These are phyloP conservation scores for Aleiodes alternator DNA, from an alignment of 2,888 invertebrate species.

Conservation along the genomic window DNA sequence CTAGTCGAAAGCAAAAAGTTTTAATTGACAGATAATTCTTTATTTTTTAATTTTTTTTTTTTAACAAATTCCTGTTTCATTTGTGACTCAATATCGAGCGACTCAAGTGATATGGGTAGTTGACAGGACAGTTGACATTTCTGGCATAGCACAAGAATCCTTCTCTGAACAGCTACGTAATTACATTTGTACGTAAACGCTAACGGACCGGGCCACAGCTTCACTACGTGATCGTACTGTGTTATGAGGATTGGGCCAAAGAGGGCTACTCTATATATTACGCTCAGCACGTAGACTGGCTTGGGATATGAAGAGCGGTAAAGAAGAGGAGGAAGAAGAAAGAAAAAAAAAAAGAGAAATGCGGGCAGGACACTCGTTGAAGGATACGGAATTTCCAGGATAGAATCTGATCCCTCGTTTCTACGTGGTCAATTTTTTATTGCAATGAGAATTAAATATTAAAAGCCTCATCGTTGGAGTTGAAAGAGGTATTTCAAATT, in stretches of 20 bases:
- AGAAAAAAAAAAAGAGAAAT: slow-evolving; percentile 14
- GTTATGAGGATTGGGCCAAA: slow-evolving; percentile 19
- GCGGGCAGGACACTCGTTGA: slow-evolving; percentile 9
- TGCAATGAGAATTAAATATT: neutral
- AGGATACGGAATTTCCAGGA: slow-evolving; percentile 20
- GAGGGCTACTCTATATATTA: slow-evolving; percentile 21
- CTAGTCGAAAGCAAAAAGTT: too few relatives aligned
- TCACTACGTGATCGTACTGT: slow-evolving; percentile 40
- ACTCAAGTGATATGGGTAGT: slow-evolving; percentile 10
- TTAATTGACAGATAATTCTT: too few relatives aligned
- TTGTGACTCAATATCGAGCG: slow-evolving; percentile 1
- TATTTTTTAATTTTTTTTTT: too few relatives aligned
- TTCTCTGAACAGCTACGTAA: slow-evolving; percentile 26
- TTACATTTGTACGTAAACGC: slow-evolving; percentile 41
- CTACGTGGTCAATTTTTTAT: slow-evolving; percentile 31
- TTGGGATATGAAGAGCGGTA: slow-evolving; percentile 13
- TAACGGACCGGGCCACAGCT: slow-evolving; percentile 22
- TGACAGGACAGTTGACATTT: slow-evolving; percentile 26
- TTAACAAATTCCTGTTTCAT: too few relatives aligned
- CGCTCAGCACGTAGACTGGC: slow-evolving; percentile 23
- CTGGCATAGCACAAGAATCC: slow-evolving; percentile 14
- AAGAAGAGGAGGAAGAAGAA: slow-evolving; percentile 13
- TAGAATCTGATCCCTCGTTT: slow-evolving; percentile 16
- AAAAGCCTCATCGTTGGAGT: neutral
- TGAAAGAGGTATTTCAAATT: too few relatives aligned